Conservation (phyloP, 2,113 vertebrate species). For the Callocephalon fimbriatum region DNA sequence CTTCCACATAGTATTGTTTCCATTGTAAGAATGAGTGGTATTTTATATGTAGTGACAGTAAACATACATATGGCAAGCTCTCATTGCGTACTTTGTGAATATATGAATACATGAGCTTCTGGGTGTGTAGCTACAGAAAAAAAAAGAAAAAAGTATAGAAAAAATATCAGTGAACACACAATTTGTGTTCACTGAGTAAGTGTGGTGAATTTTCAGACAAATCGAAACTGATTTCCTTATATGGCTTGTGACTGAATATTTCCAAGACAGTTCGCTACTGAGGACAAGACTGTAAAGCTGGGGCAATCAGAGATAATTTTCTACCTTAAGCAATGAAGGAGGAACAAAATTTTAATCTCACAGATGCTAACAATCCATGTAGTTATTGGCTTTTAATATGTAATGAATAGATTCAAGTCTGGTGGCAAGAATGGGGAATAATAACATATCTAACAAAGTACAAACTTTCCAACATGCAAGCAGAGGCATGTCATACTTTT, state of each 20-base stretch:
- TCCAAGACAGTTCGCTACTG: neutral
- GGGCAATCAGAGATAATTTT: neutral
- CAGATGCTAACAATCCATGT: neutral
- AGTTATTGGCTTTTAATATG: neutral
- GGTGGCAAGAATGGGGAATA: neutral
- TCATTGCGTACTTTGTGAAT: neutral
- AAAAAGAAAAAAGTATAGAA: neutral
- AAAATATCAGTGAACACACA: neutral
- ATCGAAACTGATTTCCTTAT: neutral
- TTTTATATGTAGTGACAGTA: neutral
- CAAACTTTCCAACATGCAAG: neutral
- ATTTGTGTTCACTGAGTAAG: neutral
- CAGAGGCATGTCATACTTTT: neutral
- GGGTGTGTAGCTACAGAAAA: neutral
- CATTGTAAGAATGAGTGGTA: neutral
- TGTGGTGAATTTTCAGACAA: neutral
- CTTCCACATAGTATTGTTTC: neutral
- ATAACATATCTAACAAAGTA: neutral
- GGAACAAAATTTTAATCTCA: slow-evolving; percentile 5
- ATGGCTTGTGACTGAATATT: neutral
- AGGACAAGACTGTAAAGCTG: neutral
- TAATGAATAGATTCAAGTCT: neutral
- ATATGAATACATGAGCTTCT: neutral
- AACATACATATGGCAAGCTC: neutral
- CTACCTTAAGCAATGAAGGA: neutral